Evolutionary conservation across 2,113 vertebrate genomes (phyloP), one percentile per base, ranked within the genome.

Genomic region (Clarias gariepinus): DNA sequence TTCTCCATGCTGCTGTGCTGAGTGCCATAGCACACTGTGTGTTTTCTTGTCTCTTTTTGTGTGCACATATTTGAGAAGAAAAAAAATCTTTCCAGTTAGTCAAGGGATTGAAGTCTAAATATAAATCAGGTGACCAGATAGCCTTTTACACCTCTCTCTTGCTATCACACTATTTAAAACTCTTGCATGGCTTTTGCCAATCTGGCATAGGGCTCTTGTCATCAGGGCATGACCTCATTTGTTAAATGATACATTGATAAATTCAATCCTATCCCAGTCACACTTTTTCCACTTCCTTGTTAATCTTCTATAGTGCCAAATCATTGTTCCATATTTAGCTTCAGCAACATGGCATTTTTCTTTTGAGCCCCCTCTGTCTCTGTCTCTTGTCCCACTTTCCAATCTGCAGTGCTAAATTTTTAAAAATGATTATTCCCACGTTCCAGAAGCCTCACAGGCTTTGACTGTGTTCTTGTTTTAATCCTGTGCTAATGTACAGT

Each of bases 391-490:
- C 91, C 93, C 90, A 93, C 63, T 93, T 94, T 92, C 86, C 94
- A 94, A 93, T 94, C 93, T 94, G 93, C 86, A 85, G 41, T 82
- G 21, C 76, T 95, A 66, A 94, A 95, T 94, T 92, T 94, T 95
- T 95, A 87, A 94, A 89, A 87, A 61, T 21, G 4, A 3, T 83
- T 60, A 55, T 63, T 86, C 85, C 47, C 83, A 69, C 86, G 87
- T 84, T 74, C 73, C 60, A 63, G 76, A 61, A 21, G 58, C 61
- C 61, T 74, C 18, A 41, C 28, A 47, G 82, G 58, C 79, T 64
- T 85, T 83, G n/a, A 71, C 79, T 30, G 58, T 47, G 41, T 58
- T 58, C 63, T 79, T 66, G 58, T 85, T 87, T 83, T 68, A 52
- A 82, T 85, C 47, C 25, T 74, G 36, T 73, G 41, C 28, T n/a